Conservation (phyloP, 2,888 invertebrate species). For the Alsophila aescularia region DNA sequence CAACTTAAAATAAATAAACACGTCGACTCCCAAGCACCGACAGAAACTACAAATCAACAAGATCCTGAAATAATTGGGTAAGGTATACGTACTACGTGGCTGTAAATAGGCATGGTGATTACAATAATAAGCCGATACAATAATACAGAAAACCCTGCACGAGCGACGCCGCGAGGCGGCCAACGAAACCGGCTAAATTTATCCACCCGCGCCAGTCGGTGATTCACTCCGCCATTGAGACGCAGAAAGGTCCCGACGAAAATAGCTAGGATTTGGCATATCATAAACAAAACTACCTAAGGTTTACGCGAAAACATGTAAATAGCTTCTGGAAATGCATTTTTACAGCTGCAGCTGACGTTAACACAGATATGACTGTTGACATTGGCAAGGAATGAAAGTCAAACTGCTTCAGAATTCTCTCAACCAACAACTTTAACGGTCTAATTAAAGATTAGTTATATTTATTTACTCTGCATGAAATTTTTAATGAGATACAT, state of each 20-base stretch:
- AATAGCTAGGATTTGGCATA: slow-evolving; percentile 61
- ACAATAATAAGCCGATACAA: slow-evolving; percentile 28
- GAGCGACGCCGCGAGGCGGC: slow-evolving; percentile 21
- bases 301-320: slow-evolving; percentile 32
- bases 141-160: slow-evolving; percentile 23
- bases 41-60: not conserved
- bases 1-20: too few species aligned
- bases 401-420: slow-evolving; percentile 1
- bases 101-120: slow-evolving; percentile 26
- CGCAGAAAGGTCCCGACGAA: slow-evolving; percentile 60
- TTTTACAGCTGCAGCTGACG: slow-evolving; percentile 4
- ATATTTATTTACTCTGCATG: slow-evolving; percentile 1
- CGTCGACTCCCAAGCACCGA: not conserved
- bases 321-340: slow-evolving; percentile 32
- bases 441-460: slow-evolving; percentile 1
- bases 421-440: slow-evolving; percentile 1
- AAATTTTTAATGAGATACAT: not conserved
- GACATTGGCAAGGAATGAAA: slow-evolving; percentile 8
- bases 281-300: slow-evolving; percentile 53
- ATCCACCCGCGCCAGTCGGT: slow-evolving; percentile 51
- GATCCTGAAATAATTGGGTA: slow-evolving; percentile 16
- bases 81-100: slow-evolving; percentile 2
- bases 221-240: slow-evolving; percentile 71
- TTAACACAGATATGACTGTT: slow-evolving; percentile 11
- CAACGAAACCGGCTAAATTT: slow-evolving; percentile 63